These are phyloP conservation scores for Amphilophus citrinellus DNA, from an alignment of 2,113 vertebrate species.

Conservation along the genomic window DNA sequence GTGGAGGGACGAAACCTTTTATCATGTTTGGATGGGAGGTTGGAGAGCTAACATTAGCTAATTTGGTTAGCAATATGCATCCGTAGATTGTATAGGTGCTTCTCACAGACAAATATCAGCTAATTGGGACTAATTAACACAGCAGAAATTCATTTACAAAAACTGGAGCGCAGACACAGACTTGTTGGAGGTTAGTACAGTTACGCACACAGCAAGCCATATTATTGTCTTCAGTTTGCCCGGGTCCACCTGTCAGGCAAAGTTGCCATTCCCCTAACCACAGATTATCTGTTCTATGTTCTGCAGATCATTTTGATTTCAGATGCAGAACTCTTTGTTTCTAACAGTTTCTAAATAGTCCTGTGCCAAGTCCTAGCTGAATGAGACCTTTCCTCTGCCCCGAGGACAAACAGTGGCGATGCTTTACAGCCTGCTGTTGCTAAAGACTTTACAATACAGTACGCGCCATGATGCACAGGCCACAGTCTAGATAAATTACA, in stretches of 20 bases:
- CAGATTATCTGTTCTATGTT: constrained; percentile 11
- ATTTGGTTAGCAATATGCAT: background rate
- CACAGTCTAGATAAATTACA: constrained; percentile 46
- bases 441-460: constrained; percentile 36
- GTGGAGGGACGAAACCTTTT: background rate
- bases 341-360: constrained; percentile 3
- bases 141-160: background rate
- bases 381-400: background rate
- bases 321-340: background rate
- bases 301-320: constrained; percentile 35
- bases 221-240: background rate
- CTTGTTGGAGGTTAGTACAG: background rate
- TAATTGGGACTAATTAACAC: background rate
- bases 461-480: constrained; percentile 30
- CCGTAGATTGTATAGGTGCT: background rate
- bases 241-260: background rate
- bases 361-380: background rate
- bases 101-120: constrained; percentile 6
- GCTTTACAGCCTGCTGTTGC: constrained; percentile 22
- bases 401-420: constrained; percentile 6
- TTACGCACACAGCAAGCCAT: background rate
- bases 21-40: background rate
- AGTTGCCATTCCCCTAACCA: background rate
- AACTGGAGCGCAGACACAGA: background rate
- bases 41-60: background rate